Conservation (phyloP, 1,140 invertebrate species). For the Chymomyza costata region DNA sequence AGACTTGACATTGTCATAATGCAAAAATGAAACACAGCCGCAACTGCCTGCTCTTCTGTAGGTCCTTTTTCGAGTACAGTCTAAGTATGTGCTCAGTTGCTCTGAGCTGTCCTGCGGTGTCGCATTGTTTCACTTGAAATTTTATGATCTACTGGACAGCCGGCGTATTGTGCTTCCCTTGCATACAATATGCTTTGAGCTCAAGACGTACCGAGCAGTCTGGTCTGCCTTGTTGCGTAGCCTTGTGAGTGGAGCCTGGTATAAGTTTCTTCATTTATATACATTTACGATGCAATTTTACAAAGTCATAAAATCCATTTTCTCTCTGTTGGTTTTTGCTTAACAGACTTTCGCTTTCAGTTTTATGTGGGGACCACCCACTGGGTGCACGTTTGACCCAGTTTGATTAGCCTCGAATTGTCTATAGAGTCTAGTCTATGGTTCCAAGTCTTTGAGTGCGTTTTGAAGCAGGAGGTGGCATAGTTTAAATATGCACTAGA, state of each 20-base stretch:
- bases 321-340: slow-evolving; percentile 10
- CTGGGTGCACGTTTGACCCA: slow-evolving; percentile 30
- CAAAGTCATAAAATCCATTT: slow-evolving; percentile 47
- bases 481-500: neutral
- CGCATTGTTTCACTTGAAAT: slow-evolving; percentile 43
- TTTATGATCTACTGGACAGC: slow-evolving; percentile 66
- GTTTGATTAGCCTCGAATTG: slow-evolving; percentile 63
- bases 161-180: neutral
- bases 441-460: slow-evolving; percentile 18
- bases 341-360: slow-evolving; percentile 26
- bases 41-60: slow-evolving; percentile 13
- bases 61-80: slow-evolving; percentile 32
- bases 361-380: slow-evolving; percentile 1
- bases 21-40: slow-evolving; percentile 36
- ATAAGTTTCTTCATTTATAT: slow-evolving; percentile 46
- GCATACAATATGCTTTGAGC: neutral
- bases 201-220: no score
- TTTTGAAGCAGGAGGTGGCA: slow-evolving; percentile 12
- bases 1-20: slow-evolving; percentile 52
- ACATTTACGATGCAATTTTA: slow-evolving; percentile 65
- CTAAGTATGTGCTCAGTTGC: slow-evolving; percentile 46
- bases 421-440: no score
- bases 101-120: slow-evolving; percentile 40
- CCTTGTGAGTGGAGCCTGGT: neutral
- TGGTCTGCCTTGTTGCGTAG: no score